Percentiles rank a stretch among this genome's conserved stretches.
phyloP scores from a whole-genome alignment of 2,797 vertebrate species.

The Amblyopsis hoosieri region DNA sequence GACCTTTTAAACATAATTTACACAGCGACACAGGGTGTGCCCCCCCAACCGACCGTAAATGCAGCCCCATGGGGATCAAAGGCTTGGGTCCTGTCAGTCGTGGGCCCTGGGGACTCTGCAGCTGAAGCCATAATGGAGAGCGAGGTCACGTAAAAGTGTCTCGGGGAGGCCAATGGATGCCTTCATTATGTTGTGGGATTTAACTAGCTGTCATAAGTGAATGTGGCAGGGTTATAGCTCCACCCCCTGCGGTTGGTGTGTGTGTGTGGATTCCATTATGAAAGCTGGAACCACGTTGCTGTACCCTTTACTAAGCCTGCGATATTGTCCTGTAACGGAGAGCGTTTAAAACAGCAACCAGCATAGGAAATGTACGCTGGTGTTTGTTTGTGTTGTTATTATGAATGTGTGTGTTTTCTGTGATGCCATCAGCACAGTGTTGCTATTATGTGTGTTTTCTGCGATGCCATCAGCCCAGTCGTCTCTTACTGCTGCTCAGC shows the following conservation, averaged over 20 bases:
- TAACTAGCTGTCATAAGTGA: constrained; percentile 57
- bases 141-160: constrained; percentile 60
- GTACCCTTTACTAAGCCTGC: constrained; percentile 4
- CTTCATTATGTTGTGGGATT: constrained; percentile 68
- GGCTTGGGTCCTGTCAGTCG: constrained; percentile 37
- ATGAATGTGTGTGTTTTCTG: not conserved
- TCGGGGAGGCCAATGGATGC: constrained; percentile 46
- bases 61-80: constrained; percentile 63
- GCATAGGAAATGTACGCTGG: too few relatives aligned
- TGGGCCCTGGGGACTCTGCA: constrained; percentile 36
- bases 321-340: not conserved
- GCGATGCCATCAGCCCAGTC: not conserved
- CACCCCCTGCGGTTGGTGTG: constrained; percentile 19
- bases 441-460: not conserved
- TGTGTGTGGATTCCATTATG: not conserved
- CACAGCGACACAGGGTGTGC: too few relatives aligned
- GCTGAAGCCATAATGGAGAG: constrained; percentile 55
- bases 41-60: constrained; percentile 5
- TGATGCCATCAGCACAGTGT: not conserved
- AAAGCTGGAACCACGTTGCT: not conserved
- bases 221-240: constrained; percentile 28
- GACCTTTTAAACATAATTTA: too few relatives aligned
- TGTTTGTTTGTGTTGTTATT: too few relatives aligned
- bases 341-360: too few relatives aligned
- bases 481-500: not conserved